Base-by-base conservation (phyloP, 2,888 invertebrate genomes). In the Leptinotarsa haldemani region DNA sequence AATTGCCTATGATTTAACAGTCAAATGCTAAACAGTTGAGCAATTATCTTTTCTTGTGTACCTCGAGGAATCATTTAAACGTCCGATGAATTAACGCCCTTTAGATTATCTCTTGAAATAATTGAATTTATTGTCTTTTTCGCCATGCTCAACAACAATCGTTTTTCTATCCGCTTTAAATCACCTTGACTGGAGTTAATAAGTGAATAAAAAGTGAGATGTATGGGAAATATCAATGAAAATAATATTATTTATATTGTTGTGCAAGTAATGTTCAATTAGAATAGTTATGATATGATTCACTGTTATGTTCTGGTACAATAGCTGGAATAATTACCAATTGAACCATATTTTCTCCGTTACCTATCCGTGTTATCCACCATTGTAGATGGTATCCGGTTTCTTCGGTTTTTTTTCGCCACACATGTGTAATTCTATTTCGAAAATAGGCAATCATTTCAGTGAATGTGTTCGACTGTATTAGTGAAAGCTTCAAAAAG, bases 1-100 rank as follows among this genome's bases (percentile, higher is more conserved):
- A 76, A 72, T 74, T 64, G 74, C 69, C 78, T 77, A 79, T 79
- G 78, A 81, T 80, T 79, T 79, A 80, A 75, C 74, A 75, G 76
- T 78, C 79, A 78, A 79, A 74, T 73, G 73, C 72, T 76, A 79
- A 78, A 73, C 64, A 77, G 75, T 67, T 63, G 68, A 70, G 74
- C 77, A 78, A 79, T 80, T 80, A 80, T 79, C 73, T 68, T 71
- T 70, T 74, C 75, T 65, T 74, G 48, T 16, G 53, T 69, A 65
- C 65, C 65, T 61, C 20, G 48, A 67, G 69, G 72, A 69, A 77
- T 73, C 75, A 67, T 73, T 77, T 75, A 67, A 53, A 74, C 76
- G 71, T 69, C 70, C 58, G 64, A 79, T 75, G 76, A 77, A 77
- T 74, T 73, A 72, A 74, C 76, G 75, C 79, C 77, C 75, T 70